These are phyloP conservation scores for Tetropium fuscum DNA, from an alignment of 2,888 invertebrate species.

Conservation along the genomic window DNA sequence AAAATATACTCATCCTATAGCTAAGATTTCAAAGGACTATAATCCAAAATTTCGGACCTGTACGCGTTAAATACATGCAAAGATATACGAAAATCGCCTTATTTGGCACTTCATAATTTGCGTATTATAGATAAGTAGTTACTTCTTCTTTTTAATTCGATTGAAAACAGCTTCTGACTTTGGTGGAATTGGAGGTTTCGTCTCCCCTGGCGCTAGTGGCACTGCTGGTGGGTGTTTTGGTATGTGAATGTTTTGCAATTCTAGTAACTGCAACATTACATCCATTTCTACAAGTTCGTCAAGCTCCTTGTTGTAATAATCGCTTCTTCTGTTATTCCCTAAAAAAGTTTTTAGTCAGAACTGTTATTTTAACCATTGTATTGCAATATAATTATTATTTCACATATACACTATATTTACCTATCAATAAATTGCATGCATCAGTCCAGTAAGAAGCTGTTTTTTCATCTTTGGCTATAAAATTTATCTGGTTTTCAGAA, in stretches of 20 bases:
- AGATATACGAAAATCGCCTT: too few relatives aligned
- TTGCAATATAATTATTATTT: too few relatives aligned
- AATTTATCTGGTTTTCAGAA: constrained; percentile 53
- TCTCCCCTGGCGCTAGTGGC: constrained; percentile 46
- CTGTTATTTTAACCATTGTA: constrained; percentile 1
- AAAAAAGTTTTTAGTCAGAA: background rate
- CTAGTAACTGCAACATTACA: constrained; percentile 57
- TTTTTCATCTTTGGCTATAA: constrained; percentile 56
- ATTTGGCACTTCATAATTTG: too few relatives aligned
- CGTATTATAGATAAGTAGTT: too few relatives aligned
- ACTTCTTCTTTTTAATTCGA: too few relatives aligned
- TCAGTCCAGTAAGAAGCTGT: constrained; percentile 60
- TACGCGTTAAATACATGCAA: too few relatives aligned
- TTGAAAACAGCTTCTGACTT: constrained; percentile 25
- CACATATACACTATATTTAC: constrained; percentile 45
- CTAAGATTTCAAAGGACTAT: too few relatives aligned
- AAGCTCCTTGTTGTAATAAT: constrained; percentile 56
- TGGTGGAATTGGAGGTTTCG: constrained; percentile 47
- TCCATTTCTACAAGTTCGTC: constrained; percentile 60
- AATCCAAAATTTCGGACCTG: too few relatives aligned
- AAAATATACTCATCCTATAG: too few relatives aligned
- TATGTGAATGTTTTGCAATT: constrained; percentile 59
- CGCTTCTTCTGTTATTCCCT: constrained; percentile 51
- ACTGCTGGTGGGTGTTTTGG: constrained; percentile 59
- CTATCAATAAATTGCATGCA: constrained; percentile 56